phyloP scores from a whole-genome alignment of 2,797 vertebrate genomes.

The Botia kubotai region DNA sequence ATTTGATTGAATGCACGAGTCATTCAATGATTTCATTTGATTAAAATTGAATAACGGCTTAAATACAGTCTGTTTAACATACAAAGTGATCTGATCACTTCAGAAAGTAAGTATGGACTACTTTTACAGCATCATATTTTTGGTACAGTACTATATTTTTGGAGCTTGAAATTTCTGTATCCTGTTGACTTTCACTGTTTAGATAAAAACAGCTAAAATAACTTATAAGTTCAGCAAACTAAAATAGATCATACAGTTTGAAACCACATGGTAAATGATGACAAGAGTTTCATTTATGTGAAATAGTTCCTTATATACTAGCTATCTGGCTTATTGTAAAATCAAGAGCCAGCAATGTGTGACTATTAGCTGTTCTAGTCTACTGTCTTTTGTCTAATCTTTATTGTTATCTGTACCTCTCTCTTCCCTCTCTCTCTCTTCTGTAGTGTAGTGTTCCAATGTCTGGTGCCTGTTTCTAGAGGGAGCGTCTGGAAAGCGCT shows the following conservation, averaged over 20 bases:
- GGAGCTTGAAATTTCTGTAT: neutral
- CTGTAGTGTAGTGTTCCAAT: slow-evolving; percentile 73
- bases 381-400: slow-evolving; percentile 19
- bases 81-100: neutral
- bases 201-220: neutral
- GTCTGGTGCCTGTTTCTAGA: slow-evolving; percentile 81
- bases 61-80: neutral
- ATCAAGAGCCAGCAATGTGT: neutral
- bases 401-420: slow-evolving; percentile 30
- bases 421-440: slow-evolving; percentile 61
- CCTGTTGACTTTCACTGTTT: neutral
- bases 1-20: neutral
- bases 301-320: neutral
- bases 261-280: neutral
- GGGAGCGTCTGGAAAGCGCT: slow-evolving; percentile 77
- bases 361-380: neutral
- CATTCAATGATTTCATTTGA: too few relatives aligned
- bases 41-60: neutral
- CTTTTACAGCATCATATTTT: too few relatives aligned
- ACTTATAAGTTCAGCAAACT: neutral
- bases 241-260: neutral
- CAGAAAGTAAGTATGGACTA: neutral
- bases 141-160: neutral
- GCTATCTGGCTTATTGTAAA: neutral
- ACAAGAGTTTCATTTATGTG: neutral